These are phyloP conservation scores for Heteractis magnifica DNA, from an alignment of 92 coral and sea anemone species.

Conservation along the genomic window DNA sequence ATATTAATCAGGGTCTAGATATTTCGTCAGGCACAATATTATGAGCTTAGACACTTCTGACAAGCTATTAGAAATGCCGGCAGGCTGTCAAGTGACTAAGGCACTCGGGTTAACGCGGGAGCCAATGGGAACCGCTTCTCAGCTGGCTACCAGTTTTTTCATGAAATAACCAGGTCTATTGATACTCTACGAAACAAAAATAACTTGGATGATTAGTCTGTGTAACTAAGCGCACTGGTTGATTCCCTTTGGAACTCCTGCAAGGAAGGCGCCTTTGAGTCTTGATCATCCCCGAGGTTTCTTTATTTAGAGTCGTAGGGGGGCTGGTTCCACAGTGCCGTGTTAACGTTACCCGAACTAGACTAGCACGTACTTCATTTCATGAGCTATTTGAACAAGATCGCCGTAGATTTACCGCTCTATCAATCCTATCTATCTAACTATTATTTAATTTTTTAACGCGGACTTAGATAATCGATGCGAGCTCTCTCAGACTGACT, in stretches of 20 bases:
- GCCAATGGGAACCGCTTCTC: conserved; percentile 1
- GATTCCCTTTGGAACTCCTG: conserved; percentile 18
- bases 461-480: not conserved
- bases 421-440: not conserved
- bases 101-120: not conserved
- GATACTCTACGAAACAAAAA: not conserved
- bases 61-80: not conserved
- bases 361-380: not conserved
- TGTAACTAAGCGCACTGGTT: not conserved
- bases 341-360: not conserved
- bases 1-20: not conserved
- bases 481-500: not conserved
- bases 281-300: conserved; percentile 16
- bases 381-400: not conserved
- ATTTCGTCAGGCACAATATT: not conserved
- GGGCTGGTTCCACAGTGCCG: not conserved
- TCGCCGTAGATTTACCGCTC: not conserved
- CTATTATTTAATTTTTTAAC: not conserved
- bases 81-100: conserved; percentile 17
- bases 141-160: conserved; percentile 29
- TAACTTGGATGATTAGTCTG: conserved; percentile 2
- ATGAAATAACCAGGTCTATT: conserved; percentile 29
- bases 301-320: not conserved
- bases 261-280: conserved; percentile 22
- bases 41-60: not conserved